These are phyloP conservation scores for Pollicipes pollicipes DNA, from an alignment of 1,140 invertebrate genomes.

Conservation along the genomic window DNA sequence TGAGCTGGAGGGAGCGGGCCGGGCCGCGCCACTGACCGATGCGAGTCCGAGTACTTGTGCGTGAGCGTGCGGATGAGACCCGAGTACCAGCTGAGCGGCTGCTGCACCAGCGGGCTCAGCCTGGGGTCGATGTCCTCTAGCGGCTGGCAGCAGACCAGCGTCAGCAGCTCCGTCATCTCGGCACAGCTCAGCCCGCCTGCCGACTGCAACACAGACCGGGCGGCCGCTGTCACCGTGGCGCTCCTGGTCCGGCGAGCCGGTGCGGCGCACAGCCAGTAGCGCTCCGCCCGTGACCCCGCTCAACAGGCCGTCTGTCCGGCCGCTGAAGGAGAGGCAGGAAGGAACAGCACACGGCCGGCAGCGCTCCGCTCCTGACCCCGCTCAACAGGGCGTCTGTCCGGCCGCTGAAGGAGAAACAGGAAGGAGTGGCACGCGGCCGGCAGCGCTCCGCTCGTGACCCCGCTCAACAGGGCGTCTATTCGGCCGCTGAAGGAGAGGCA, in stretches of 20 bases:
- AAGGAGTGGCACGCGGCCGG: no score
- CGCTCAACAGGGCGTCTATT: no score
- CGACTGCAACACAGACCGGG: conserved; percentile 8
- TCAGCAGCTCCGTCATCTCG: conserved; percentile 47
- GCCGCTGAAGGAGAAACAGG: no score
- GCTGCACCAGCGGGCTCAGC: conserved; percentile 38
- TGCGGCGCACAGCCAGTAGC: neutral
- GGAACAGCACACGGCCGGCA: neutral
- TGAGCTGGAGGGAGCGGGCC: no score
- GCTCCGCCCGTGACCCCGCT: no score
- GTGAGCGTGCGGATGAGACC: conserved; percentile 40
- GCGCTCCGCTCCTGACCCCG: no score
- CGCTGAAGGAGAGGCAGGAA: neutral
- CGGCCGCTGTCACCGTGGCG: no score
- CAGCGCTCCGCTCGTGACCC: no score
- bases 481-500: no score
- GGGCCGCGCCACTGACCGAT: conserved; percentile 26
- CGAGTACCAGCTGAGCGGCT: conserved; percentile 48
- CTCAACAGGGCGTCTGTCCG: neutral
- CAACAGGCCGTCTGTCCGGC: neutral
- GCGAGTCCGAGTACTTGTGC: conserved; percentile 41
- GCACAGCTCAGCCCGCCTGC: conserved; percentile 32
- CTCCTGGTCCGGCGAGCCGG: no score
- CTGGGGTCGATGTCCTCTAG: conserved; percentile 40
- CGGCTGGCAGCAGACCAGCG: conserved; percentile 37